These are phyloP conservation scores for Gallinago media DNA, from an alignment of 2,113 vertebrate genomes.

Conservation along the genomic window DNA sequence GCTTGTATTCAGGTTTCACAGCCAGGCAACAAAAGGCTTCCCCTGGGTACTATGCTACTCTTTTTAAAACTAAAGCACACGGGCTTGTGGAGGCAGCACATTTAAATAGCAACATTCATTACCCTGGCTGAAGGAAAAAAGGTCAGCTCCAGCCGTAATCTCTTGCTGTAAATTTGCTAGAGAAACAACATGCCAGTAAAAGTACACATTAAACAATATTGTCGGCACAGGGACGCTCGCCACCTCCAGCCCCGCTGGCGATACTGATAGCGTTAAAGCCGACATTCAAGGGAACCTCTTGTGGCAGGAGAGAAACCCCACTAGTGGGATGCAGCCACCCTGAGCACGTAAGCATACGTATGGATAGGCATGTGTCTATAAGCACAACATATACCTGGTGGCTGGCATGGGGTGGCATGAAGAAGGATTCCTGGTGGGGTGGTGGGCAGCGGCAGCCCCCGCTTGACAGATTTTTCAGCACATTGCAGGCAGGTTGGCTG, in stretches of 20 bases:
- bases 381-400: rapidly evolving
- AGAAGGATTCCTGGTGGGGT: neutral
- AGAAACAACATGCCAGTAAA: neutral
- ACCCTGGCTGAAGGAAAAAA: neutral
- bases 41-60: neutral
- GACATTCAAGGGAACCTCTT: neutral
- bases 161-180: conserved; percentile 11
- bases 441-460: conserved; percentile 42
- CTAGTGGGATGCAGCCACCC: neutral
- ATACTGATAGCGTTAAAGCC: neutral
- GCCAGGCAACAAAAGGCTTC: conserved; percentile 18
- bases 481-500: conserved; percentile 80
- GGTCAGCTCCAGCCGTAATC: conserved; percentile 5
- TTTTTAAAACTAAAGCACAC: neutral
- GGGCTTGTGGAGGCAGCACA: neutral
- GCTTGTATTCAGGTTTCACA: conserved; percentile 22
- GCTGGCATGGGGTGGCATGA: neutral
- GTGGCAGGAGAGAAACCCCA: neutral
- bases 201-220: neutral
- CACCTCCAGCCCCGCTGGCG: neutral
- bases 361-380: rapidly evolving
- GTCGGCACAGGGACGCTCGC: neutral
- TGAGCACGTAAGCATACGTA: rapidly evolving
- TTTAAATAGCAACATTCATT: conserved; percentile 32
- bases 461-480: conserved; percentile 79